A percentile compares a stretch with the other conserved stretches of the same genome.
Evolutionary conservation across 2,113 vertebrate species (phyloP).

Genomic region (Oncorhynchus gorbuscha): DNA sequence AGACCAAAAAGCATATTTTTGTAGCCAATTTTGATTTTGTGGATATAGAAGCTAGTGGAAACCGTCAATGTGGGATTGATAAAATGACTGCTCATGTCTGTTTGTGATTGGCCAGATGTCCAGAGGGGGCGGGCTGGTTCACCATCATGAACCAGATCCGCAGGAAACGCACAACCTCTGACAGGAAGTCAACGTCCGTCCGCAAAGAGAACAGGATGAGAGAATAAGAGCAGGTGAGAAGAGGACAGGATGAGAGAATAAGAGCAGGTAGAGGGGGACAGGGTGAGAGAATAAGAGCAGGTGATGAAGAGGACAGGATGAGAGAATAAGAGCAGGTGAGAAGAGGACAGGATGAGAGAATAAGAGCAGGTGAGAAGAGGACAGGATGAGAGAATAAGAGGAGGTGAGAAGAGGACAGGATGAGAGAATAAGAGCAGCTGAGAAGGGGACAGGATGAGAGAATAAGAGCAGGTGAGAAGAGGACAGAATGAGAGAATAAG

Average conservation of each 20-base stretch:
- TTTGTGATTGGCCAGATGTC: conserved; percentile 47
- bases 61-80: neutral
- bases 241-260: no score
- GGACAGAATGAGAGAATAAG: no score
- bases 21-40: no score
- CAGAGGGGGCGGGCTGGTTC: conserved; percentile 63
- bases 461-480: neutral
- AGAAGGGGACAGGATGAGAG: no score
- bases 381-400: no score
- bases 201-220: conserved; percentile 14
- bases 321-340: neutral
- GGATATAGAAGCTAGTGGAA: no score
- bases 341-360: no score
- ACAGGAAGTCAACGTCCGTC: conserved; percentile 69
- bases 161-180: conserved; percentile 66
- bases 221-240: neutral
- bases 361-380: neutral
- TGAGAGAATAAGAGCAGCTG: neutral
- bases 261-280: no score
- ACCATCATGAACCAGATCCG: conserved; percentile 76
- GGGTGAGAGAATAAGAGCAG: no score
- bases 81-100: neutral
- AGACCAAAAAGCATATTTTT: no score
- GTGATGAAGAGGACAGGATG: neutral
- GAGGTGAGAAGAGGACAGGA: neutral